A percentile compares a stretch with the other conserved stretches of the same genome.
These are phyloP conservation scores for Plectropomus leopardus DNA, from an alignment of 2,113 vertebrate species.

Conservation along the genomic window DNA sequence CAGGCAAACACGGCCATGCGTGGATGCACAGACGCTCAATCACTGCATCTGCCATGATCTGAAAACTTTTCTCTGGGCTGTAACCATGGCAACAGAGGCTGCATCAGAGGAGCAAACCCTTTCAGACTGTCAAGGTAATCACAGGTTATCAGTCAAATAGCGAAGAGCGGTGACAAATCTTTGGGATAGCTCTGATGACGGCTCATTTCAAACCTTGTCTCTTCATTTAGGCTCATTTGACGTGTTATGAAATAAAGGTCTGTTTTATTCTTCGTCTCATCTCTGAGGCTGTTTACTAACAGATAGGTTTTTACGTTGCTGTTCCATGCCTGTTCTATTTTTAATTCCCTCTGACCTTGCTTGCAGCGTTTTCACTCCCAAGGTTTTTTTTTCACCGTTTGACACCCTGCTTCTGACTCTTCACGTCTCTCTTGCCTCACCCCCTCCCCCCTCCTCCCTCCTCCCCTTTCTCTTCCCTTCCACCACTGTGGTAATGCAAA, in stretches of 20 bases:
- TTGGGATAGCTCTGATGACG: constrained; percentile 16
- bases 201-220: background rate
- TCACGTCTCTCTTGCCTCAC: background rate
- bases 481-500: constrained; percentile 52
- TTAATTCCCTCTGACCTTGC: constrained; percentile 59
- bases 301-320: background rate
- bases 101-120: constrained; percentile 17
- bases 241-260: constrained; percentile 21
- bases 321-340: constrained; percentile 51
- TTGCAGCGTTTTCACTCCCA: constrained; percentile 22
- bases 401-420: constrained; percentile 13
- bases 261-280: constrained; percentile 18
- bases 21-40: background rate
- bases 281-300: constrained; percentile 38
- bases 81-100: constrained; percentile 74
- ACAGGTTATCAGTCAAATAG: constrained; percentile 33
- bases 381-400: constrained; percentile 25
- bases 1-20: background rate
- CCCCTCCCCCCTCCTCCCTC: background rate
- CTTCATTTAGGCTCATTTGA: constrained; percentile 1
- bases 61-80: constrained; percentile 52
- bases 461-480: background rate
- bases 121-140: constrained; percentile 55
- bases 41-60: constrained; percentile 9
- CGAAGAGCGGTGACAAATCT: constrained; percentile 23